phyloP scores from a whole-genome alignment of 2,797 vertebrate species.

The Ambastaia sidthimunki region DNA sequence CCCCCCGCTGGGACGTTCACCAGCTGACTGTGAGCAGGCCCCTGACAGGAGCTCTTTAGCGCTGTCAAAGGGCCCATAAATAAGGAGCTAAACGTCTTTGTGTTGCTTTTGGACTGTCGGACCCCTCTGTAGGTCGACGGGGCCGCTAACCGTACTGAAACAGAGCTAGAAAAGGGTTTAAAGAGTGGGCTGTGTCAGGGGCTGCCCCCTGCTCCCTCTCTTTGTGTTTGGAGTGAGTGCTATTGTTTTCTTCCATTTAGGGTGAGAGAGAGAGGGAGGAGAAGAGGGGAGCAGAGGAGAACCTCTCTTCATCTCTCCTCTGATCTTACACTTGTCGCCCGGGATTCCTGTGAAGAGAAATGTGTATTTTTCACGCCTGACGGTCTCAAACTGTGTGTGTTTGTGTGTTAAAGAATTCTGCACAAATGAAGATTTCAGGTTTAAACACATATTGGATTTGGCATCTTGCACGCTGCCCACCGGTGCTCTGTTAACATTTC shows the following conservation, averaged over 20 bases:
- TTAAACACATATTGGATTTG: conserved; percentile 9
- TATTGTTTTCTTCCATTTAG: conserved; percentile 77
- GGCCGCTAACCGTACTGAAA: conserved; percentile 84
- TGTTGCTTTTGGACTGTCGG: conserved; percentile 77
- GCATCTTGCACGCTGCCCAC: not conserved
- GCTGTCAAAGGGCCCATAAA: conserved; percentile 84
- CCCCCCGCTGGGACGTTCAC: conserved; percentile 80
- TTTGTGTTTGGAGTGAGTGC: conserved; percentile 77
- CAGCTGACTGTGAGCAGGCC: conserved; percentile 78
- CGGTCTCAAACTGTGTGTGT: conserved; percentile 34
- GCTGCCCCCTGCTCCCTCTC: conserved; percentile 70
- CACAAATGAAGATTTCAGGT: conserved; percentile 50
- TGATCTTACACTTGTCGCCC: conserved; percentile 77
- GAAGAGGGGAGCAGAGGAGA: conserved; percentile 73
- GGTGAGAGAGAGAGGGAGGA: conserved; percentile 62
- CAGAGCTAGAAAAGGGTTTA: conserved; percentile 75
- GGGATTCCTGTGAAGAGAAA: conserved; percentile 77
- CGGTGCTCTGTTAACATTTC: too few relatives aligned
- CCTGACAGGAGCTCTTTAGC: conserved; percentile 80
- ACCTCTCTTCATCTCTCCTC: conserved; percentile 80
- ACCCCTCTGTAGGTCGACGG: conserved; percentile 76
- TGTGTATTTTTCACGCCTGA: conserved; percentile 78
- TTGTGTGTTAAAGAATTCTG: conserved; percentile 24
- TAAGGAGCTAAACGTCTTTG: conserved; percentile 85
- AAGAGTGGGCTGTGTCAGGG: conserved; percentile 75